Base-by-base conservation (phyloP, 2,888 invertebrate species). In the Perithous albicinctus region DNA sequence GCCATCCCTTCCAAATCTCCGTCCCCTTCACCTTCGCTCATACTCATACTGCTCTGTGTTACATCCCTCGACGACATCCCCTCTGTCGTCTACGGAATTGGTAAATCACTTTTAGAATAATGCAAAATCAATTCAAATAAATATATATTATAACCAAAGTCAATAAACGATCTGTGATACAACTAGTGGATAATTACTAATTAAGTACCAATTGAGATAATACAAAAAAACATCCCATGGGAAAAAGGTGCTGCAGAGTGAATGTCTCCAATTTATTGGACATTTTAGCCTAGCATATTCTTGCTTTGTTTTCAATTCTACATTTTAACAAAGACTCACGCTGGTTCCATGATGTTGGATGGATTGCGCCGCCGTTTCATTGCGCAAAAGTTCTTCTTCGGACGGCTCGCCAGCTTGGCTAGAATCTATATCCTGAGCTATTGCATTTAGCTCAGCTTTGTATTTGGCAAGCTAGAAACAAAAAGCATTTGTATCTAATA, bases 11-110 rank as follows among this genome's bases (percentile, higher is more conserved):
- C 92, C 54, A 92, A 85, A 74, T 93, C 92, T 1, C 88, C 90
- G 66, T 92, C 92, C 1, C 89, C 92, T 79, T 92, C 92, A 35
- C 92, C 92, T 82, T 93, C 92, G 61, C 92, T 92, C 86, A 92
- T 89, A 26, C 91, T 92, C 29, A 91, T 87, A 35, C 91, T 92
- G 66, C 91, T 91, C n/a, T 90, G 88, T 0, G 91, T 91, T 43
- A 91, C 72, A 43, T 92, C 92, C 51, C 88, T 87, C 0, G 89
- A 90, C 0, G 90, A 90, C 35, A 85, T 79, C 23, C 88, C 89
- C 64, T 91, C 92, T 4, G 88, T 87, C 41, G 85, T 85, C 90
- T 90, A 54, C 15, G 35, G 10, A 59, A 41, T 41, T 20, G 23
- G n/a, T n/a, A n/a, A n/a, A n/a, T n/a, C n/a, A n/a, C n/a, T n/a